Conservation (phyloP, 1,140 invertebrate species). For the Lasioglossum baleicum region DNA sequence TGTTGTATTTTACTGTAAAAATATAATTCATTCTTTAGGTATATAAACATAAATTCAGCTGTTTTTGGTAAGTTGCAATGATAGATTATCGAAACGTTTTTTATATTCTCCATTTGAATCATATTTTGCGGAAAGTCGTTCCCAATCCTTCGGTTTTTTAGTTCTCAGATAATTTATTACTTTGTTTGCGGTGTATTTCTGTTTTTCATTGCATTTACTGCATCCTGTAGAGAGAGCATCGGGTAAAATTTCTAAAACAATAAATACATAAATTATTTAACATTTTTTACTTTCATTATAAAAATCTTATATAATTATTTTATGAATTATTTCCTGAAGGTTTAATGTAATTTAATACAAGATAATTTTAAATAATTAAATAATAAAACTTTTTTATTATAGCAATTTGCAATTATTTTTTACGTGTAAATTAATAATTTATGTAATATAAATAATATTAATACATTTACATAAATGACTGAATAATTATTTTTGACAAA, state of each 20-base stretch:
- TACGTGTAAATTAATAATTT: no score
- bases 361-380: no score
- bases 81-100: conserved; percentile 69
- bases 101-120: conserved; percentile 76
- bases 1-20: no score
- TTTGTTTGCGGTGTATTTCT: conserved; percentile 74
- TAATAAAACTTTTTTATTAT: no score
- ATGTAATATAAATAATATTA: no score
- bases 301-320: not conserved
- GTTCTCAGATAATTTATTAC: conserved; percentile 73
- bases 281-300: not conserved
- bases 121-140: conserved; percentile 72
- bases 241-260: conserved; percentile 74
- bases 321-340: not conserved
- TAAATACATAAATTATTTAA: not conserved
- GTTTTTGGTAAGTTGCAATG: conserved; percentile 18
- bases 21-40: no score
- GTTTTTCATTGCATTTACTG: conserved; percentile 75
- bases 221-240: conserved; percentile 74
- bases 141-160: conserved; percentile 75
- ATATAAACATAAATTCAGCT: conserved; percentile 21
- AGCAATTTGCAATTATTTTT: no score
- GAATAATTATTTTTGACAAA: no score
- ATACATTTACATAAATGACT: no score
- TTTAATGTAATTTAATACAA: no score